Conservation (phyloP, 2,888 invertebrate species). For the Drosophila percnosoma region DNA sequence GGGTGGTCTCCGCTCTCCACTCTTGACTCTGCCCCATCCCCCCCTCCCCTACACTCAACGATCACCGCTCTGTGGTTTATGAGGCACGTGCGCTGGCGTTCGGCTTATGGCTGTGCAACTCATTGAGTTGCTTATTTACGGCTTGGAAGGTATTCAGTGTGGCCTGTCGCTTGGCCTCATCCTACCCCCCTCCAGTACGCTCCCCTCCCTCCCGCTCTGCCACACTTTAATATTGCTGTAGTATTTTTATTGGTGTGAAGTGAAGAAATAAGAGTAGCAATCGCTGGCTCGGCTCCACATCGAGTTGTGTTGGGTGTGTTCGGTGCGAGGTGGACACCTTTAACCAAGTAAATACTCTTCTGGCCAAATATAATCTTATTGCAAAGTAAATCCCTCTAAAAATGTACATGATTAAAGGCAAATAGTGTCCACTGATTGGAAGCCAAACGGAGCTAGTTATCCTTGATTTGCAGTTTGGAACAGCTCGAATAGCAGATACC, state of each 20-base stretch:
- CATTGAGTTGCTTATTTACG: slow-evolving; percentile 79
- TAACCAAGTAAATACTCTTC: not conserved
- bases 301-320: slow-evolving; percentile 8
- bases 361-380: not conserved
- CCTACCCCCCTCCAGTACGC: not conserved
- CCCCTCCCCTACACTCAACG: not conserved
- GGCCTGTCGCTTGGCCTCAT: slow-evolving; percentile 36
- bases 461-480: no score
- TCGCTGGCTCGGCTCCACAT: slow-evolving; percentile 30
- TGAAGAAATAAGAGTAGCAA: slow-evolving; percentile 77
- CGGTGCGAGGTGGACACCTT: slow-evolving; percentile 1
- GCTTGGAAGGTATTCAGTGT: slow-evolving; percentile 69
- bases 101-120: slow-evolving; percentile 70
- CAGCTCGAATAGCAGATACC: no score
- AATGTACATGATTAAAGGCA: not conserved
- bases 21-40: not conserved
- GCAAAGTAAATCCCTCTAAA: not conserved
- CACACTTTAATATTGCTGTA: slow-evolving; percentile 14
- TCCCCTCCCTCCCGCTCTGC: not conserved
- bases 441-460: no score
- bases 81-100: slow-evolving; percentile 79
- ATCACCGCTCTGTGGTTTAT: slow-evolving; percentile 64
- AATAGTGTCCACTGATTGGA: not conserved
- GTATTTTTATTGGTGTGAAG: slow-evolving; percentile 62
- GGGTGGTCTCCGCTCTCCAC: slow-evolving; percentile 58